These are phyloP conservation scores for Ichneumoninae sp. DNA, from an alignment of 2,888 invertebrate species.

Conservation along the genomic window DNA sequence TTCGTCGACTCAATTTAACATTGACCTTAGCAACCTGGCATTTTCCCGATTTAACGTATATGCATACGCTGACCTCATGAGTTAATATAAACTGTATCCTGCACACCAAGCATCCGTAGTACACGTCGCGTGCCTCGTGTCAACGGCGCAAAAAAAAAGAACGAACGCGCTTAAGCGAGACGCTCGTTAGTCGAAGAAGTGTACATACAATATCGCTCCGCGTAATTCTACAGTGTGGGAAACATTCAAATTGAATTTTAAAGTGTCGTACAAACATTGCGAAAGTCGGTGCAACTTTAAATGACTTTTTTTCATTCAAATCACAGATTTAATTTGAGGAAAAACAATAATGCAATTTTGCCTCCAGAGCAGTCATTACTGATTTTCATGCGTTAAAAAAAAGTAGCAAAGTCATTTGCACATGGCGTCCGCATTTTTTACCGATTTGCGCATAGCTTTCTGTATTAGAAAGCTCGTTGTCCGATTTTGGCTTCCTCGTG, in stretches of 20 bases:
- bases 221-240: not conserved
- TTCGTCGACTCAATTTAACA: slow-evolving; percentile 66
- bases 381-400: too few relatives aligned
- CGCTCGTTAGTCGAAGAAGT: not conserved
- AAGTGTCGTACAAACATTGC: not conserved
- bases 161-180: not conserved
- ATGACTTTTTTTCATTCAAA: not conserved
- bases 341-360: too few relatives aligned
- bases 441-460: too few relatives aligned
- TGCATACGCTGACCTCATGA: slow-evolving; percentile 42
- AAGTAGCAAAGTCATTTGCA: too few relatives aligned
- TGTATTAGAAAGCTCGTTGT: too few relatives aligned
- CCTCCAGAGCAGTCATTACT: too few relatives aligned
- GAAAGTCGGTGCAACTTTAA: not conserved
- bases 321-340: too few relatives aligned
- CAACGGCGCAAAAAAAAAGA: slow-evolving; percentile 24
- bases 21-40: slow-evolving; percentile 71
- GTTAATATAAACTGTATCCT: slow-evolving; percentile 57
- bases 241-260: not conserved
- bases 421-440: too few relatives aligned
- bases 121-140: slow-evolving; percentile 51
- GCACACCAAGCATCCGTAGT: slow-evolving; percentile 14
- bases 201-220: not conserved
- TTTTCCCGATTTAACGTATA: slow-evolving; percentile 39
- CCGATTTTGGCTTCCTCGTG: too few relatives aligned